Conservation (phyloP, 2,888 invertebrate genomes). For the Apocheima hispidaria region DNA sequence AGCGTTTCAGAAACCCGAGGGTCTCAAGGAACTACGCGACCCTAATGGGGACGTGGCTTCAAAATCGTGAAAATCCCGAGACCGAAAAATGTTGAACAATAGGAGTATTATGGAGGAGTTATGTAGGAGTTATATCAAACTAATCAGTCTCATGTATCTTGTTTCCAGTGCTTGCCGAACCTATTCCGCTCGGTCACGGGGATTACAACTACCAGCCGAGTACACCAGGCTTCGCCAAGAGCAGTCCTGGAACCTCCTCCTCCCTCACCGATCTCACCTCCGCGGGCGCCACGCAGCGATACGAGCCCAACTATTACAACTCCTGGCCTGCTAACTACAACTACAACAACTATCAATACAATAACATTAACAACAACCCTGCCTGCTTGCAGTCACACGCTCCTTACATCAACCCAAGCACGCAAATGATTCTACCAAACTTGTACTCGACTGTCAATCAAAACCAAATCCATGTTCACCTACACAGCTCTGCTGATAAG, state of each 20-base stretch:
- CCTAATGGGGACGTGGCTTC: too few relatives aligned
- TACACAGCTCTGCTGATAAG: conserved; percentile 89
- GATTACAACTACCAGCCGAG: conserved; percentile 77
- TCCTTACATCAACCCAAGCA: conserved; percentile 86
- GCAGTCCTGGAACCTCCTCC: conserved; percentile 69
- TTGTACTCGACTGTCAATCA: conserved; percentile 94
- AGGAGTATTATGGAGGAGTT: too few relatives aligned
- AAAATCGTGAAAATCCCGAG: too few relatives aligned
- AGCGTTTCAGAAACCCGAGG: too few relatives aligned
- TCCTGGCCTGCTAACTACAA: conserved; percentile 88
- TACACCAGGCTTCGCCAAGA: conserved; percentile 70
- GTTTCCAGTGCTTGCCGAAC: conserved; percentile 84
- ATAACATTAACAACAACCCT: conserved; percentile 85
- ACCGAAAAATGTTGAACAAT: too few relatives aligned
- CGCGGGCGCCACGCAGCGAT: conserved; percentile 69
- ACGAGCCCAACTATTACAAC: conserved; percentile 87
- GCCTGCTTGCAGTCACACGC: conserved; percentile 84
- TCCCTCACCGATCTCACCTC: conserved; percentile 81
- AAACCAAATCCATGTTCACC: conserved; percentile 93
- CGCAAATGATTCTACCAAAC: conserved; percentile 92
- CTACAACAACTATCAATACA: conserved; percentile 90
- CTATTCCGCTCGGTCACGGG: conserved; percentile 76
- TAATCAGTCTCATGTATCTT: conserved; percentile 23
- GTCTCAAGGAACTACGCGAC: too few relatives aligned
- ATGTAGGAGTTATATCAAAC: too few relatives aligned